Evolutionary conservation across 2,113 vertebrate genomes (phyloP).

Genomic region (Cepphus grylle): DNA sequence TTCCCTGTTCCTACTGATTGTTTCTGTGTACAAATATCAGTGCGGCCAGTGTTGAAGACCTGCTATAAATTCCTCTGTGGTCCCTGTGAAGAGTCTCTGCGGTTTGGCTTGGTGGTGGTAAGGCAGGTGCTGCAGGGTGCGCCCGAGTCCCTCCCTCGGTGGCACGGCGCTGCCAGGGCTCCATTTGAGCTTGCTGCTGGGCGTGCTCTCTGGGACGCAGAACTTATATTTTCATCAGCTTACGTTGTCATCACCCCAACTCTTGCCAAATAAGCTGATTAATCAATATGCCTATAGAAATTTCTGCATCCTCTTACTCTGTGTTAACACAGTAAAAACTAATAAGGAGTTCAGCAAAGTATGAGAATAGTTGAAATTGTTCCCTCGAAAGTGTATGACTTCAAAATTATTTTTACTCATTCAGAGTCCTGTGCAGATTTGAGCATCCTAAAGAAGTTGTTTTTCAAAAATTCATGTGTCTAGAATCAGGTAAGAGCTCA

Average conservation of each 20-base stretch:
- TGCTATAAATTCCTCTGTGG: background rate
- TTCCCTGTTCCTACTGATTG: background rate
- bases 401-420: background rate
- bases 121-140: background rate
- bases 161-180: rapidly evolving
- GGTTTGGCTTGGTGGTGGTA: background rate
- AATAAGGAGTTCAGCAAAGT: background rate
- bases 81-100: background rate
- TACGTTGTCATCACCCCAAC: background rate
- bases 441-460: background rate
- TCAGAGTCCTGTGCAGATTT: background rate
- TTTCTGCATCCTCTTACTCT: background rate
- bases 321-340: background rate
- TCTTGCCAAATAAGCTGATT: background rate
- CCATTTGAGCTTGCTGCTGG: background rate
- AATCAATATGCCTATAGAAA: background rate
- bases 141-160: rapidly evolving
- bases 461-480: background rate
- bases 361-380: background rate
- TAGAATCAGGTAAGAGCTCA: background rate
- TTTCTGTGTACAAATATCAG: background rate
- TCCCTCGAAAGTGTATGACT: background rate
- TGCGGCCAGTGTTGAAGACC: background rate
- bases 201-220: rapidly evolving
- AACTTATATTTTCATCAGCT: background rate